Percentiles rank a stretch among this genome's conserved stretches.
These are phyloP conservation scores for Epirrita christyi DNA, from an alignment of 2,888 invertebrate species.

Conservation along the genomic window DNA sequence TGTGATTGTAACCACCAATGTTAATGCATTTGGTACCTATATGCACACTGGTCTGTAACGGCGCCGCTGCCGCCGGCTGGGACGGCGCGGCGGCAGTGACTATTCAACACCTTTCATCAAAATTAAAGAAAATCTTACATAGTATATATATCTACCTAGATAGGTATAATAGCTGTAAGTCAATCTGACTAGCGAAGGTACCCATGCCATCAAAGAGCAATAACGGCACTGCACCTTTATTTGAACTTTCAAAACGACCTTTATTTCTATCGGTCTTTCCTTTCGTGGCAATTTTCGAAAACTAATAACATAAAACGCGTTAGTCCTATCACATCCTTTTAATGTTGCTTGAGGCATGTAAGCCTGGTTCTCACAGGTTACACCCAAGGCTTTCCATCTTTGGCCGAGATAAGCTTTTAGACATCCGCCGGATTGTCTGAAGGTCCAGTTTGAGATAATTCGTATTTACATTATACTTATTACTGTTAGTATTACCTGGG, in stretches of 20 bases:
- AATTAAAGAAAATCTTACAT: background rate
- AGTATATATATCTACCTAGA: background rate
- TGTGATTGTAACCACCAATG: conserved; percentile 51
- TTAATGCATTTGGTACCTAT: conserved; percentile 44
- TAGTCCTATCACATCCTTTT: conserved; percentile 49
- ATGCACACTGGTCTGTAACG: conserved; percentile 24
- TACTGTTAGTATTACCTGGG: too few species aligned
- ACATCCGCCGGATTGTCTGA: conserved; percentile 73
- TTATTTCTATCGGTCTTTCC: background rate
- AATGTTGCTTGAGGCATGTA: conserved; percentile 41
- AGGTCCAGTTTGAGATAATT: conserved; percentile 51
- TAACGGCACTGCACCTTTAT: background rate
- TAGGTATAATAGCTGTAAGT: background rate
- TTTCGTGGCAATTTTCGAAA: conserved; percentile 11
- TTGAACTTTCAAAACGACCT: conserved; percentile 5
- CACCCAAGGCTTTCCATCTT: conserved; percentile 65
- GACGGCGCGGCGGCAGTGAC: too few species aligned
- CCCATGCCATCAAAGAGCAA: background rate
- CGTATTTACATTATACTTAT: conserved; percentile 15
- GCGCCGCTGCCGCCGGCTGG: too few species aligned
- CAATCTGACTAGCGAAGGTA: background rate
- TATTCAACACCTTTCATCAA: background rate
- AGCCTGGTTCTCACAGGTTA: conserved; percentile 61
- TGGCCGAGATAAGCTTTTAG: conserved; percentile 68
- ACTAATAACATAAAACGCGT: conserved; percentile 23